Evolutionary conservation across 2,797 vertebrate genomes (phyloP), one percentile per base, ranked within the genome.

Genomic region (Dendrocincla tyrannina): DNA sequence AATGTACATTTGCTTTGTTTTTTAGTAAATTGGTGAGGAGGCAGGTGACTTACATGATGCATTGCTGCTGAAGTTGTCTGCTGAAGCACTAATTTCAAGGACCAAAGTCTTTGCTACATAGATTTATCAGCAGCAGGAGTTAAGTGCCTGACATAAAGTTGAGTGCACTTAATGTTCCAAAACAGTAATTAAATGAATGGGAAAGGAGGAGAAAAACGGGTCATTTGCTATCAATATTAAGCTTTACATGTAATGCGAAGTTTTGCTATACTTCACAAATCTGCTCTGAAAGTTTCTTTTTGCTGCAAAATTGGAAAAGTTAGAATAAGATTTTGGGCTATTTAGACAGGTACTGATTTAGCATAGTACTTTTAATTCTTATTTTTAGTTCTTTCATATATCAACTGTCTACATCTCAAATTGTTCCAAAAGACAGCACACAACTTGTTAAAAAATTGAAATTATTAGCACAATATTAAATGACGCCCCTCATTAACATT

Each of bases 101-200:
- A 88, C 70, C 86, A 73, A 74, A 89, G 76, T 47, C 52, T 90
- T 67, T 73, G 17, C 70, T 75, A 85, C 60, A 33, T 32, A 88
- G 44, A 93, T 92, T 88, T 94, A 91, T 76, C 82, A 97, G 49
- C 72, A 89, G 75, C 88, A 90, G 93, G 74, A 95, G 67, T 95
- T 85, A 95, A 96, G 72, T 85, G 91, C 41, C 84, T 90, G 85
- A 70, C n/a, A 82, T 91, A 86, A 95, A 93, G 74, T 76, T 89
- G 93, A 95, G 87, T 87, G 89, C 68, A 92, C 77, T 90, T 97
- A 93, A 74, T 82, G 60, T 80, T 97, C 89, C 92, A 93, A 95
- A 96, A 93, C 93, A 96, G 72, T 93, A 93, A 93, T 96, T 96
- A 95, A 88, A 86, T 82, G 63, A 95, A 95, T 93, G 28, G 62